Base-by-base conservation (phyloP, 2,797 vertebrate species). In the Carduelis carduelis region DNA sequence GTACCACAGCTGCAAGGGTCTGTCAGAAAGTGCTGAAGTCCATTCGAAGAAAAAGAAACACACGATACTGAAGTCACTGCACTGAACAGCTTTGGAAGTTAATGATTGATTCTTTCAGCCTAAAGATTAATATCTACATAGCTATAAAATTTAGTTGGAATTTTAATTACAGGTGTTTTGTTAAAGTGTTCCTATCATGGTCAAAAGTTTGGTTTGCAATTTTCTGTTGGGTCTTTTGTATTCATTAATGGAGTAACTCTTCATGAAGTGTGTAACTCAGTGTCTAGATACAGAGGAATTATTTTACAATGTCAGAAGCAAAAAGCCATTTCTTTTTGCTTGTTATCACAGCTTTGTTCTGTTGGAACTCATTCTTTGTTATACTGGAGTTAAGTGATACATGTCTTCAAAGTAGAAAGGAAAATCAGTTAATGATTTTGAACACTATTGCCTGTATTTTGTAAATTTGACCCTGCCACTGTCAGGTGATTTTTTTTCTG, bases 61-160 rank as follows among this genome's bases (percentile, higher is more conserved):
- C 1, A 14, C 11, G 6, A 16, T 9, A 35, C 19, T 57, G 12
- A 69, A 82, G 19, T 81, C 37, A 60, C 11, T 81, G 61, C 59
- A 14, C 55, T 81, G 37, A 75, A 27, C 53, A 59, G 13, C 55
- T 91, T 63, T 14, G 16, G 35, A 84, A 72, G 84, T 96, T 94
- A 96, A 95, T 94, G 69, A 92, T 85, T 93, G 71, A 53, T 91
- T 81, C 49, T 49, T 91, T 86, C 61, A 79, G 55, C 83, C 69
- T 92, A 50, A 81, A 95, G 79, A 88, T 94, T 71, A 69, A n/a
- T 88, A 95, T 91, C 80, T 88, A 39, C 63, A 71, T n/a, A 56
- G 23, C 84, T 91, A 26, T 78, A 86, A 83, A 77, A 76, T 41
- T 10, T 34, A 66, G 34, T 61, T 78, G 69, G 69, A 43, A 69